phyloP scores from a whole-genome alignment of 2,888 invertebrate genomes.

The Pinctada fucata region DNA sequence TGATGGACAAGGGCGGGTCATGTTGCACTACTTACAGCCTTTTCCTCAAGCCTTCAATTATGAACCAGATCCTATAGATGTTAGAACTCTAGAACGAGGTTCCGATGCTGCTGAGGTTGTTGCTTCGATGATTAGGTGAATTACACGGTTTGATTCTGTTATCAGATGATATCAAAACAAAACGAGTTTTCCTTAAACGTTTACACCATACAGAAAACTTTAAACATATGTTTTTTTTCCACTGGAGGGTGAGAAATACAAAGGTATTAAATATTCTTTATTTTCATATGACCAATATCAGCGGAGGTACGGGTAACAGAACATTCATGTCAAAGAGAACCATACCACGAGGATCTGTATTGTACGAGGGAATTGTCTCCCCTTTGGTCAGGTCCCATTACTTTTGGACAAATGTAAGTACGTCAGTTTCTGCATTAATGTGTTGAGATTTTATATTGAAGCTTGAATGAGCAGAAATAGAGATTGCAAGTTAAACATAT shows the following conservation, averaged over 20 bases:
- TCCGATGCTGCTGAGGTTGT: constrained; percentile 13
- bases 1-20: constrained; percentile 24
- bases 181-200: background rate
- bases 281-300: background rate
- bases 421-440: no score
- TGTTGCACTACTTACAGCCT: constrained; percentile 27
- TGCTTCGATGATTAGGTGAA: constrained; percentile 21
- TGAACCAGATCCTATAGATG: constrained; percentile 22
- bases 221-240: no score
- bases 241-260: no score
- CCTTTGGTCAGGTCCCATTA: constrained; percentile 14
- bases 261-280: no score
- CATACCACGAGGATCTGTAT: constrained; percentile 19
- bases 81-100: constrained; percentile 17
- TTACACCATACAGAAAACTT: no score
- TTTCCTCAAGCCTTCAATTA: constrained; percentile 6
- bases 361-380: constrained; percentile 33
- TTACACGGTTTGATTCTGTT: background rate
- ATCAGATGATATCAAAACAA: background rate
- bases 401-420: constrained; percentile 27
- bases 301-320: constrained; percentile 23
- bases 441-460: no score
- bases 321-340: constrained; percentile 14
- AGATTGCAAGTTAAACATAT: no score
- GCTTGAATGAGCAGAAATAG: no score